Base-by-base conservation (phyloP, 2,888 invertebrate genomes). In the Hartigia nigra region DNA sequence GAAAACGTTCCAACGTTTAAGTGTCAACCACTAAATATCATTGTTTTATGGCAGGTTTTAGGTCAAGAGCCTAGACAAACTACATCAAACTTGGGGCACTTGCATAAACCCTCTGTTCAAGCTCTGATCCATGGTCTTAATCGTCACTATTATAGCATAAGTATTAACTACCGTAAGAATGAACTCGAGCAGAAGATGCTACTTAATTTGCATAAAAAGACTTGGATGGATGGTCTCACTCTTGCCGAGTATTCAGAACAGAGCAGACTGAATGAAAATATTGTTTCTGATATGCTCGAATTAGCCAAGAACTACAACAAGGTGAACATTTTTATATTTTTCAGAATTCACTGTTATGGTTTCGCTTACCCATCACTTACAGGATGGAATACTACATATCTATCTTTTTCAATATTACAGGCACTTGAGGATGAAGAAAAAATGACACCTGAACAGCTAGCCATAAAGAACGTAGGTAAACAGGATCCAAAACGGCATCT, bases 111-210 rank as follows among this genome's bases (percentile, higher is more conserved):
- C 0, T 99, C 99, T 1, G 99, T 99, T 80, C 99, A 99, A 95
- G 99, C 99, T 69, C 93, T 99, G 80, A 99, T 99, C 86, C 99
- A 99, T 90, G 99, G 99, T 23, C 94, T 99, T 37, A 99, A 99
- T 92, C 95, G 99, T 83, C 99, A 99, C 92, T 99, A 99, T 91
- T 99, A 99, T 92, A 99, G 99, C 72, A 99, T 99, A 91, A 98
- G 99, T 92, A 99, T 99, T 92, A 99, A 99, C 92, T 99, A 99
- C 92, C 95, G 99, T 85, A 99, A 99, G 93, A 99, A 99, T 92
- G 98, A 99, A 92, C 92, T 99, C 82, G 99, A 99, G 92, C 99
- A 99, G 92, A 99, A 99, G 93, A 99, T 99, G 99, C 93, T 99
- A 81, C 92, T 99, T 80, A 99, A 99, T 93, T 93, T 99, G 84